phyloP scores from a whole-genome alignment of 2,113 vertebrate species.

The Plecturocebus donacophilus region DNA sequence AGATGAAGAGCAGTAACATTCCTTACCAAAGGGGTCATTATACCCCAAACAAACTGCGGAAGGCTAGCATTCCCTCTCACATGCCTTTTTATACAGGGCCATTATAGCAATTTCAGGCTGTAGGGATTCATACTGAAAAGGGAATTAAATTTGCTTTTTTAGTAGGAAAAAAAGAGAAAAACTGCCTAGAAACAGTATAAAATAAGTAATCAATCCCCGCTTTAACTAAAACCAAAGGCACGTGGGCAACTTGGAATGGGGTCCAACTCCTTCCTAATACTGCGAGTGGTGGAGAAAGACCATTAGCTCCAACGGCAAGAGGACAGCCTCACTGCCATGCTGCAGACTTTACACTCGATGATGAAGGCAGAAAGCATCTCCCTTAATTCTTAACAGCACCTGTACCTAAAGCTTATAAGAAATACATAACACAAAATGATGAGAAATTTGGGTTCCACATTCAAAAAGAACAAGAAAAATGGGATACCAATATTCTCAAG shows the following conservation, averaged over 20 bases:
- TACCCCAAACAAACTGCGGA: neutral
- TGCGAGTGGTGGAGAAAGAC: neutral
- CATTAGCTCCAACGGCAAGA: fast-evolving
- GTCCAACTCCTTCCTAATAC: neutral
- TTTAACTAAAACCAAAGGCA: neutral
- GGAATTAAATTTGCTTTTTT: neutral
- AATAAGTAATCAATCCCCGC: neutral
- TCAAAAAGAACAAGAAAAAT: neutral
- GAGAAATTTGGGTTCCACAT: neutral
- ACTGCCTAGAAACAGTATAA: neutral
- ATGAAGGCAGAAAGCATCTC: neutral
- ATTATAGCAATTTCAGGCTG: neutral
- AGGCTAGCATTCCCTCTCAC: too few species aligned
- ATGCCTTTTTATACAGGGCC: too few species aligned
- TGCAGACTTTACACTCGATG: too few species aligned
- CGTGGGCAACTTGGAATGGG: neutral
- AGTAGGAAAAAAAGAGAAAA: neutral
- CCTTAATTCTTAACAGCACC: neutral
- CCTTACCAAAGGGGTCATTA: neutral
- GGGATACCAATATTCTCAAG: neutral
- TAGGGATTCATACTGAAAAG: neutral
- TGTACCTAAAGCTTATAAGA: neutral
- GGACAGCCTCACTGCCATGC: neutral
- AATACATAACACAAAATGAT: neutral
- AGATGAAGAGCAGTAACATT: neutral